Evolutionary conservation across 2,888 invertebrate species (phyloP), one percentile per base, ranked within the genome.

Genomic region (Amiota mariae): DNA sequence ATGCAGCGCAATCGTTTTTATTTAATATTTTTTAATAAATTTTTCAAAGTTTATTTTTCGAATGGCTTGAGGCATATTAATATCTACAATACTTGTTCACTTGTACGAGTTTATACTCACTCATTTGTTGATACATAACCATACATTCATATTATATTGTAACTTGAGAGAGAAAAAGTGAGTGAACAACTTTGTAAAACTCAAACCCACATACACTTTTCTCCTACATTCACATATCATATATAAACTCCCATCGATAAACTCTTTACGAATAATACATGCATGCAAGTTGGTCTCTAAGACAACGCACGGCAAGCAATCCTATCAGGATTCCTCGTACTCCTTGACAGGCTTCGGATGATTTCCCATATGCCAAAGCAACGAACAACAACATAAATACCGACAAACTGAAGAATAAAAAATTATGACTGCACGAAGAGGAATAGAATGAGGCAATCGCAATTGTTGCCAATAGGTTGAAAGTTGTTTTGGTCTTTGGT

Each of bases 21-120:
- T 85, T 85, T 85, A 87, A 85, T 85, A 85, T 85, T 85, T 85
- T 85, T 86, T 87, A 85, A 85, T 85, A 85, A 85, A 85, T 85
- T 86, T 87, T 87, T 87, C 87, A 85, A 85, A 85, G 86, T 85
- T 85, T 87, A 86, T 85, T 87, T 84, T 87, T 87, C 84, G 36
- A 36, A 82, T 86, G 87, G 86, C 85, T 87, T 70, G 82, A 81
- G 86, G 85, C 81, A 82, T 84, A 86, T 82, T 86, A 85, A 85
- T 85, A 85, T 85, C 85, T 87, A 86, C 85, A 85, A 76, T 84
- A 78, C 77, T 79, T 77, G 78, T 84, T 80, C 79, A 76, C 77
- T 51, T 10, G 11, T 54, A 54, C 36, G 46, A 36, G 36, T 2
- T 6, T 49, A 57, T 76, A 76, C 77, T 81, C 79, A 76, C 77